These are phyloP conservation scores for Upupa epops DNA, from an alignment of 2,113 vertebrate genomes.

Conservation along the genomic window DNA sequence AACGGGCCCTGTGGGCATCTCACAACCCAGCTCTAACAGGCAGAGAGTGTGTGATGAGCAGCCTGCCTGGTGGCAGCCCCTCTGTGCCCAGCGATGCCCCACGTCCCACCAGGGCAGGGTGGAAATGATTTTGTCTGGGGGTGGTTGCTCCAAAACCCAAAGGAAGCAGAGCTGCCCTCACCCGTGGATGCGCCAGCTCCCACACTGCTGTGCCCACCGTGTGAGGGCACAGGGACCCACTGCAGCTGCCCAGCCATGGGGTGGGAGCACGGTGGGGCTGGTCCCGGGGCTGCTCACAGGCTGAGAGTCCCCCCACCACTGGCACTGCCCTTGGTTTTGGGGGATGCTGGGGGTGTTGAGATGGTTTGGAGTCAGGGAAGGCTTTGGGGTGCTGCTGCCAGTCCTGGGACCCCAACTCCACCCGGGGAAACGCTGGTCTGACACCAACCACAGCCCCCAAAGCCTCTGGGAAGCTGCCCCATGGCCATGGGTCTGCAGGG, in stretches of 20 bases:
- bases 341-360: not conserved
- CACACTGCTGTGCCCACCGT: not conserved
- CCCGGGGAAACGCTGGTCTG: not conserved
- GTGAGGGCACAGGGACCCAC: accelerated
- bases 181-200: accelerated
- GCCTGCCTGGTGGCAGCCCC: not conserved
- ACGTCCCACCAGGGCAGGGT: not conserved
- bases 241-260: not conserved
- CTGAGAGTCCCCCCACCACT: not conserved
- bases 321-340: not conserved
- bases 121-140: not conserved
- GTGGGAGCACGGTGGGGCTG: not conserved
- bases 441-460: not conserved
- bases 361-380: too few species aligned
- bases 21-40: not conserved
- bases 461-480: not conserved
- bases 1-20: not conserved
- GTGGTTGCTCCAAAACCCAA: not conserved
- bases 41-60: accelerated
- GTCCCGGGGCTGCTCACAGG: not conserved
- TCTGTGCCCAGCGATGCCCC: not conserved
- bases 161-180: not conserved
- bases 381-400: too few species aligned
- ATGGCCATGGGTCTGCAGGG: accelerated
- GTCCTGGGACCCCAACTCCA: not conserved